Base-by-base conservation (phyloP, 2,888 invertebrate species). In the Dorcus parallelipipedus region DNA sequence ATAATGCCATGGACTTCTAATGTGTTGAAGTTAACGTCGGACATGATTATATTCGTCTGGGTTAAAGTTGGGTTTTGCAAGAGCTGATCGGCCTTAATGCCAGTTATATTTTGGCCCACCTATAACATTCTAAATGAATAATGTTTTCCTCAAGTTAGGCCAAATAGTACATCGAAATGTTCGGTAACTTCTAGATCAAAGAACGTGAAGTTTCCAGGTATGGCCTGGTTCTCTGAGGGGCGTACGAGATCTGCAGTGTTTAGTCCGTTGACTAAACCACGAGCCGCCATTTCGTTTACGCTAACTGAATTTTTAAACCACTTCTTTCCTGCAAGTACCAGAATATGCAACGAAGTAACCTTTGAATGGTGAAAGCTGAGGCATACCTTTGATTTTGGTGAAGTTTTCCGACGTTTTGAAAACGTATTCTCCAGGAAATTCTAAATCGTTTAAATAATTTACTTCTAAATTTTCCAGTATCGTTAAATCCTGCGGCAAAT, bases 371-470 rank as follows among this genome's bases (percentile, higher is more conserved):
- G 38, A 43, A 49, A 38, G 5, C 20, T 45, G 38, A 26, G 14
- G 48, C 41, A 68, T 69, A 47, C 80, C 82, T 6, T 73, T 71
- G n/a, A 86, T 75, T 3, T 73, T 67, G 17, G 76, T 72, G 3
- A 69, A 64, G 9, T 65, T 49, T 6, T 68, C 67, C 9, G 73
- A 73, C 63, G 77, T 74, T 2, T 71, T 70, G 59, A 79, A 71
- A 3, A 85, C 68, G 61, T 78, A 86, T 38, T 82, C 82, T 8
- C 77, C 72, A 0, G 85, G 85, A 69, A 83, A 86, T 50, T 68
- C 66, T 0, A 84, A 64, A 23, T 69, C 69, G 66, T 86, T 85
- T 7, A 86, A 70, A 39, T 65, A 67, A 14, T 73, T 66, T 17
- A 80, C 68, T 1, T 69, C 59, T 10, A 80, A 63, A 17, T 69